Percentiles rank a stretch among this genome's conserved stretches.
Conservation (phyloP, 2,113 vertebrate genomes). For the Eublepharis macularius region DNA sequence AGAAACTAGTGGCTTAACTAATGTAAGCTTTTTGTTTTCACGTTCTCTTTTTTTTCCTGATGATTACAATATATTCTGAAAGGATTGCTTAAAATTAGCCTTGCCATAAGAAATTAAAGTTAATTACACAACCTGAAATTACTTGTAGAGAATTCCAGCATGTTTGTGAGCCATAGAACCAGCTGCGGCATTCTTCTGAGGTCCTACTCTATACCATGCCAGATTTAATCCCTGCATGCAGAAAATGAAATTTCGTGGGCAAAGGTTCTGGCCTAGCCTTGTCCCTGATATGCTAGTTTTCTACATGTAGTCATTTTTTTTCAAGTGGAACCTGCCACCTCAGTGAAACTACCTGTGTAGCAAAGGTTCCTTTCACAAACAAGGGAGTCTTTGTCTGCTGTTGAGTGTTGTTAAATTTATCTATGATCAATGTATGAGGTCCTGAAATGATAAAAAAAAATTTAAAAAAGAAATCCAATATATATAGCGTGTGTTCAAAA, state of each 20-base stretch:
- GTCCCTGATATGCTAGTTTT: not conserved
- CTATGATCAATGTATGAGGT: not conserved
- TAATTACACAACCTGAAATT: not conserved
- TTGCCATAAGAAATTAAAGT: not conserved
- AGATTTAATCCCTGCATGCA: not conserved
- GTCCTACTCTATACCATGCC: not conserved
- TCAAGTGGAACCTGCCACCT: not conserved
- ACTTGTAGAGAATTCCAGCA: not conserved
- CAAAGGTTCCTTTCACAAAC: not conserved
- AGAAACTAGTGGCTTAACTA: not conserved
- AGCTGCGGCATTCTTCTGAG: not conserved
- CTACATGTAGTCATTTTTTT: not conserved
- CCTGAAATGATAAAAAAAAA: not conserved
- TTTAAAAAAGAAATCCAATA: too few relatives aligned
- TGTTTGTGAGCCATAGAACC: not conserved
- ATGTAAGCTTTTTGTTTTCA: not conserved
- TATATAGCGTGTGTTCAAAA: not conserved
- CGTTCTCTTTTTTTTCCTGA: not conserved
- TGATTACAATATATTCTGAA: not conserved
- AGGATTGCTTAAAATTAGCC: not conserved
- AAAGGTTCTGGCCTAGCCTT: not conserved
- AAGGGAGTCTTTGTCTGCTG: not conserved
- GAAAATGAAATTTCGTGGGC: not conserved
- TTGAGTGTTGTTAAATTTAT: not conserved
- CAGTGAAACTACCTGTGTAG: too few relatives aligned